These are phyloP conservation scores for Crioceris asparagi DNA, from an alignment of 2,888 invertebrate genomes.

Conservation along the genomic window DNA sequence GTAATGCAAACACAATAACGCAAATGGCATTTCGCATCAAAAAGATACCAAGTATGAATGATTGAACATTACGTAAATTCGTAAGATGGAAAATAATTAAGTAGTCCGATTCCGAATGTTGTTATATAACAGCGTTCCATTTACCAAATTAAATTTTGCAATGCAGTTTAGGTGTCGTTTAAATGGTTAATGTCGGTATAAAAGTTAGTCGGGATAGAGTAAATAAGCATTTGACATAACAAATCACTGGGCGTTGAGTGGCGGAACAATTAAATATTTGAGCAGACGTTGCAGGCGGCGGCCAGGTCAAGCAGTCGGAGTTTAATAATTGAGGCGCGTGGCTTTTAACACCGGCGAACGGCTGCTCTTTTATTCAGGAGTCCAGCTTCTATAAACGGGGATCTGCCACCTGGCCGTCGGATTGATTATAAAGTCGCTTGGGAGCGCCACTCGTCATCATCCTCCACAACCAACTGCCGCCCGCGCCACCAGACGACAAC, in stretches of 20 bases:
- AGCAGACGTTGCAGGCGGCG: conserved; percentile 36
- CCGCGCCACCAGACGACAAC: not conserved
- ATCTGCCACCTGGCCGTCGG: conserved; percentile 39
- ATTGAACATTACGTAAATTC: conserved; percentile 13
- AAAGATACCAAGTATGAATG: too few relatives aligned
- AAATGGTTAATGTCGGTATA: conserved; percentile 24
- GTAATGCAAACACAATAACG: too few relatives aligned
- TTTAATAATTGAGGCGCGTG: conserved; percentile 40
- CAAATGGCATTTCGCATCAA: too few relatives aligned
- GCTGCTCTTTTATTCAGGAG: conserved; percentile 40
- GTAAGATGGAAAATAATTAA: conserved; percentile 15
- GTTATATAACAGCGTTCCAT: conserved; percentile 13
- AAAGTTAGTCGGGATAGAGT: conserved; percentile 17
- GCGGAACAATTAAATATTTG: conserved; percentile 41
- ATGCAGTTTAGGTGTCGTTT: conserved; percentile 20
- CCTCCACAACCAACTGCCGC: conserved; percentile 9
- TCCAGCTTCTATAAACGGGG: conserved; percentile 39
- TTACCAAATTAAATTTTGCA: conserved; percentile 20
- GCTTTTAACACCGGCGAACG: conserved; percentile 40
- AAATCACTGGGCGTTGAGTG: conserved; percentile 34
- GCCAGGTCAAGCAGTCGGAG: conserved; percentile 38
- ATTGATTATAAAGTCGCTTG: conserved; percentile 37
- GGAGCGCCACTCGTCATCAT: conserved; percentile 20
- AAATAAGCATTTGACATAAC: conserved; percentile 35
- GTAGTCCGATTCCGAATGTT: conserved; percentile 12